Conservation (phyloP, 1,140 invertebrate species). For the Brachionus asplanchnoidis region DNA sequence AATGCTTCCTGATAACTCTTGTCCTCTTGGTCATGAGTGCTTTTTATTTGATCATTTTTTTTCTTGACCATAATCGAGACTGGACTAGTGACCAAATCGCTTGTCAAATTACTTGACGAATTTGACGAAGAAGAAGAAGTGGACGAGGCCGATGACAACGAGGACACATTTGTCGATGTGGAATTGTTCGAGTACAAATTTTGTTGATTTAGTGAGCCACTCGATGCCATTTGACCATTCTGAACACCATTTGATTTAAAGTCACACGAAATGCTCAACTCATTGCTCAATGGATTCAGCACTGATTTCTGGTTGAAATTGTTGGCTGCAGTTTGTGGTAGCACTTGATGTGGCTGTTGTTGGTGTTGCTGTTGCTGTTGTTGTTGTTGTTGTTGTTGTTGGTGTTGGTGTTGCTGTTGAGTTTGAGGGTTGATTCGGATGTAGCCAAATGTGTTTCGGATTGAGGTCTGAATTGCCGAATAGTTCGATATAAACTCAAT, state of each 20-base stretch:
- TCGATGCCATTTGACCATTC: background rate
- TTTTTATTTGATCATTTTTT: background rate
- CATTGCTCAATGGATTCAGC: background rate
- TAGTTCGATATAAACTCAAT: slow-evolving; percentile 39
- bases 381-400: background rate
- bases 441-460: slow-evolving; percentile 39
- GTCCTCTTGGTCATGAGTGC: background rate
- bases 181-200: slow-evolving; percentile 28
- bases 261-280: slow-evolving; percentile 22
- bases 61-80: slow-evolving; percentile 32
- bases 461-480: slow-evolving; percentile 38
- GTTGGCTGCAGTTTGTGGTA: background rate
- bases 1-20: background rate
- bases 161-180: slow-evolving; percentile 15
- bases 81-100: slow-evolving; percentile 33
- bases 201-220: background rate
- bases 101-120: background rate
- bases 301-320: background rate
- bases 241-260: background rate
- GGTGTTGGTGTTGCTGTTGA: background rate
- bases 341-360: background rate
- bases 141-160: slow-evolving; percentile 19
- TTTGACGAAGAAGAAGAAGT: background rate
- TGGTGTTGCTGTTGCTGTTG: too few species aligned
- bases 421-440: slow-evolving; percentile 39